These are phyloP conservation scores for Amphipyra tragopoginis DNA, from an alignment of 2,888 invertebrate genomes.

Conservation along the genomic window DNA sequence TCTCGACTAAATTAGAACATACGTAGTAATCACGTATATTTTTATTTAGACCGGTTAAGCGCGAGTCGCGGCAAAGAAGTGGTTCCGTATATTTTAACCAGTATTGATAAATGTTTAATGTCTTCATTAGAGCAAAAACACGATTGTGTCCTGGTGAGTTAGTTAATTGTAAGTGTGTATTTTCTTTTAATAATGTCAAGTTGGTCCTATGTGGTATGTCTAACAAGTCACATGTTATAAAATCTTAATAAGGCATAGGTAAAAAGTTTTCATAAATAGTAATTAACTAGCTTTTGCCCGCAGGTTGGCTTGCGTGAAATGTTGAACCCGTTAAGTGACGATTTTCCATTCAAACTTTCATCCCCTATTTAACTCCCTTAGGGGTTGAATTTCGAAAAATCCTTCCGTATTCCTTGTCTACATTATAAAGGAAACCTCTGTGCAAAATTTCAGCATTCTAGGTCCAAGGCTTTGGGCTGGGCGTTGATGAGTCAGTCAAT, in stretches of 20 bases:
- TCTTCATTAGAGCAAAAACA: constrained; percentile 53
- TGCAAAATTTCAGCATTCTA: too few relatives aligned
- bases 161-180: constrained; percentile 30
- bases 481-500: too few relatives aligned
- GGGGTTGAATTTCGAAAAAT: too few relatives aligned
- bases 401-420: too few relatives aligned
- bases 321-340: too few relatives aligned
- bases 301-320: too few relatives aligned
- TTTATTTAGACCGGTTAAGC: constrained; percentile 54
- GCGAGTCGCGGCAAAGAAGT: constrained; percentile 17
- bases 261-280: too few relatives aligned
- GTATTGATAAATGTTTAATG: constrained; percentile 46
- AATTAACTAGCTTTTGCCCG: too few relatives aligned
- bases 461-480: too few relatives aligned
- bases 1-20: constrained; percentile 76
- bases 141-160: constrained; percentile 28
- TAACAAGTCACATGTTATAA: background rate
- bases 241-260: background rate
- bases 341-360: too few relatives aligned
- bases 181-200: constrained; percentile 9
- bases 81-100: constrained; percentile 58
- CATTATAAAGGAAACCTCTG: too few relatives aligned
- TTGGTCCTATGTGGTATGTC: background rate
- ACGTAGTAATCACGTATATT: constrained; percentile 64
- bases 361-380: too few relatives aligned